Evolutionary conservation across 2,888 invertebrate genomes (phyloP).

Genomic region (Eulithis prunata): DNA sequence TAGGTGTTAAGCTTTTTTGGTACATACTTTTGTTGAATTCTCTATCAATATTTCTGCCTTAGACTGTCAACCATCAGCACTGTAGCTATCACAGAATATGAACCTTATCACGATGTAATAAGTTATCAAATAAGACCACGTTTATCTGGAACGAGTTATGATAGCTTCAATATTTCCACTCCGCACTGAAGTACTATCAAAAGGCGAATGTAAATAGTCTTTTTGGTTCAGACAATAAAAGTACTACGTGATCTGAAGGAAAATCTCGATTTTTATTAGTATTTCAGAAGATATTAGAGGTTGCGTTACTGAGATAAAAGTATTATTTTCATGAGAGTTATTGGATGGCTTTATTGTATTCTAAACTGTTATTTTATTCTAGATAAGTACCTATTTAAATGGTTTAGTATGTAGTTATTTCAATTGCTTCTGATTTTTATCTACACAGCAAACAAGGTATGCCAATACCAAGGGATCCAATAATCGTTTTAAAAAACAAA

Average conservation of each 20-base stretch:
- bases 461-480: too few relatives aligned
- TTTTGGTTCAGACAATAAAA: slow-evolving; percentile 51
- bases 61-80: too few relatives aligned
- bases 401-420: slow-evolving; percentile 11
- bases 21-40: too few relatives aligned
- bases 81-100: too few relatives aligned
- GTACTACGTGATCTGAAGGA: slow-evolving; percentile 48
- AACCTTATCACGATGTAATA: too few relatives aligned
- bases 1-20: too few relatives aligned
- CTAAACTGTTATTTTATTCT: too few relatives aligned
- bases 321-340: slow-evolving; percentile 8
- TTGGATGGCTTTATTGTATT: slow-evolving; percentile 14
- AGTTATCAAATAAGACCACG: too few relatives aligned
- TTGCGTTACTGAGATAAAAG: slow-evolving; percentile 1
- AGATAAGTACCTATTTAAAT: slow-evolving; percentile 3
- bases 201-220: slow-evolving; percentile 39
- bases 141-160: too few relatives aligned
- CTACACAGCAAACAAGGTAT: not conserved
- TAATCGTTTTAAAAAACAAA: too few relatives aligned
- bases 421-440: not conserved
- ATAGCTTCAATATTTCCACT: slow-evolving; percentile 8
- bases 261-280: slow-evolving; percentile 26
- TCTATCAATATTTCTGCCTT: too few relatives aligned
- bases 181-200: slow-evolving; percentile 14
- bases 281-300: slow-evolving; percentile 29